Conservation (phyloP, 2,113 vertebrate genomes). For the Ceyx margarethae region DNA sequence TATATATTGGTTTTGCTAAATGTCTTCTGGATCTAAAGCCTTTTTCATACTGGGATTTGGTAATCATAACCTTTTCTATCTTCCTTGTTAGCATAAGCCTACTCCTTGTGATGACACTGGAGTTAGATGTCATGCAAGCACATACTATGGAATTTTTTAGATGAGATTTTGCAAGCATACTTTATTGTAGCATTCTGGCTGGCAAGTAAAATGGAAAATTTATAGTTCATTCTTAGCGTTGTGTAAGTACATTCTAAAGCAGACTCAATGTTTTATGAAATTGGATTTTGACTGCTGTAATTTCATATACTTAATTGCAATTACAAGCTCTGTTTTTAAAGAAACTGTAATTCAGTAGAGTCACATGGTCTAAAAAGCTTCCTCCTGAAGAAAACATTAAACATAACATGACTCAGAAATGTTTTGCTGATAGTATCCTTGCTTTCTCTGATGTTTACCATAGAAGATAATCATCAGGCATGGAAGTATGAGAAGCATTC, state of each 20-base stretch:
- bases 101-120: not conserved
- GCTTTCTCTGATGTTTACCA: not conserved
- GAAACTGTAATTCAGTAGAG: not conserved
- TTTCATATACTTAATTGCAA: constrained; percentile 53
- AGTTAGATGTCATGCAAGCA: not conserved
- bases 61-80: not conserved
- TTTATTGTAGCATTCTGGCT: not conserved
- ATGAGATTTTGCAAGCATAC: not conserved
- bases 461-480: not conserved
- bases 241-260: constrained; percentile 18
- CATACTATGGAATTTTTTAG: not conserved
- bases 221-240: not conserved
- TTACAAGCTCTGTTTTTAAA: constrained; percentile 39
- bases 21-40: not conserved
- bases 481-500: not conserved
- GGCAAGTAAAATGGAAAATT: not conserved
- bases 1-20: not conserved
- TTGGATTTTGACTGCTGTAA: constrained; percentile 41
- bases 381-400: not conserved
- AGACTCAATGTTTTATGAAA: constrained; percentile 54
- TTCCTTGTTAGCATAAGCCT: not conserved
- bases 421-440: not conserved
- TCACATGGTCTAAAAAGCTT: not conserved
- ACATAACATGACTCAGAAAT: not conserved
- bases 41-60: not conserved